Evolutionary conservation across 2,888 invertebrate species (phyloP).

Genomic region (Helleia helle): DNA sequence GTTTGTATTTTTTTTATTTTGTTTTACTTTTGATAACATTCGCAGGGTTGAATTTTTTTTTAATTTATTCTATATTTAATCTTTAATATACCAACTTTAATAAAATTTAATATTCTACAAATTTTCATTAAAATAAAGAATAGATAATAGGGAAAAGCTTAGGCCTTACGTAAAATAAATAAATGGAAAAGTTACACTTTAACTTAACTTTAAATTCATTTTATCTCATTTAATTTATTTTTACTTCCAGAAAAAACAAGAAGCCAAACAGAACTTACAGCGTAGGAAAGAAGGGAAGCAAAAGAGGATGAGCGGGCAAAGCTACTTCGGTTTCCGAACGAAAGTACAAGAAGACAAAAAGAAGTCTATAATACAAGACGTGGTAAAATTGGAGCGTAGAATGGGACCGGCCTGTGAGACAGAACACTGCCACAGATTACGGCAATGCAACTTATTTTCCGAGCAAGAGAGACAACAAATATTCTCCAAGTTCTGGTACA

Average conservation of each 20-base stretch:
- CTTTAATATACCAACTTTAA: too few species aligned
- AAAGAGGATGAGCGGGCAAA: constrained; percentile 46
- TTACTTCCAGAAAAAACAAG: constrained; percentile 23
- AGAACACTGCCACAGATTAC: constrained; percentile 14
- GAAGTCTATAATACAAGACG: constrained; percentile 12
- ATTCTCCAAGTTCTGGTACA: constrained; percentile 44
- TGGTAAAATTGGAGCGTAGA: constrained; percentile 6
- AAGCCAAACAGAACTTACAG: constrained; percentile 30
- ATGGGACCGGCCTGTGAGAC: constrained; percentile 1
- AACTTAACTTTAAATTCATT: not conserved
- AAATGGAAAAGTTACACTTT: too few species aligned
- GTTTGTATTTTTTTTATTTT: not conserved
- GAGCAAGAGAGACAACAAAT: constrained; percentile 31
- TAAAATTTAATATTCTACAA: too few species aligned
- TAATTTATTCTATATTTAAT: not conserved
- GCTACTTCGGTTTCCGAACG: constrained; percentile 43
- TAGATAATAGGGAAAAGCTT: too few species aligned
- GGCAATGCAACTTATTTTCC: constrained; percentile 19
- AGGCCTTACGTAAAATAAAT: too few species aligned
- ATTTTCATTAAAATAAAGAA: too few species aligned
- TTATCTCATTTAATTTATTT: not conserved
- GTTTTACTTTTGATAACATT: not conserved
- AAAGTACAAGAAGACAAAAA: constrained; percentile 22
- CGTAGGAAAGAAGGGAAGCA: constrained; percentile 36
- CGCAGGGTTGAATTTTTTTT: constrained; percentile 3